These are phyloP conservation scores for silkworm (Bombyx mori) DNA, from an alignment of 1,140 invertebrate genomes.

Conservation along the genomic window DNA sequence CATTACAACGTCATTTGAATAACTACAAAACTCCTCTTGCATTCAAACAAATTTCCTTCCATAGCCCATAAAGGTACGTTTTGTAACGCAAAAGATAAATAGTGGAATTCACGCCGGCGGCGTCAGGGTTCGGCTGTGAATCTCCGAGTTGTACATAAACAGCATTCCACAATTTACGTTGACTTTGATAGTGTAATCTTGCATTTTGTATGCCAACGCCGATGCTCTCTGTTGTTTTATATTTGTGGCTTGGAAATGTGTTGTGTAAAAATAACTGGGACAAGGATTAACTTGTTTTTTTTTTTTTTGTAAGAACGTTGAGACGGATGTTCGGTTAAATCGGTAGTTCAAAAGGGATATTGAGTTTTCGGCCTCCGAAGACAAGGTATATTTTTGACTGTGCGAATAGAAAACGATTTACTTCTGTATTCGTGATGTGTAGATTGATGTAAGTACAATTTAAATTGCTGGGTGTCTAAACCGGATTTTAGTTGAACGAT, in stretches of 20 bases:
- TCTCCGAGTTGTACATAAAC: slow-evolving; percentile 8
- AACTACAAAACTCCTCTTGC: too few species aligned
- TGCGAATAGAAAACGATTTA: too few species aligned
- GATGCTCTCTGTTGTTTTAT: slow-evolving; percentile 5
- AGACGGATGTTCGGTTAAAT: too few species aligned
- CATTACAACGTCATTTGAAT: too few species aligned
- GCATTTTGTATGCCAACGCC: slow-evolving; percentile 6
- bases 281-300: not conserved
- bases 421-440: too few species aligned
- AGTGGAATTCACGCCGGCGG: not conserved
- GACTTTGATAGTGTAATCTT: slow-evolving; percentile 9
- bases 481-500: too few species aligned
- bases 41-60: slow-evolving; percentile 2
- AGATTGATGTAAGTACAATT: too few species aligned
- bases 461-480: too few species aligned
- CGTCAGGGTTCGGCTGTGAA: slow-evolving; percentile 4
- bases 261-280: slow-evolving; percentile 1
- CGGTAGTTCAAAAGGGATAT: too few species aligned
- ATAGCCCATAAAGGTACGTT: not conserved
- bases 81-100: slow-evolving; percentile 7
- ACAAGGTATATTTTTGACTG: too few species aligned
- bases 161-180: slow-evolving; percentile 4
- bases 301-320: too few species aligned
- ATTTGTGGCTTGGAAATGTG: slow-evolving; percentile 3
- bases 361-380: too few species aligned